These are phyloP conservation scores for Muntiacus muntjak DNA, from an alignment of 2,113 vertebrate species.

Conservation along the genomic window DNA sequence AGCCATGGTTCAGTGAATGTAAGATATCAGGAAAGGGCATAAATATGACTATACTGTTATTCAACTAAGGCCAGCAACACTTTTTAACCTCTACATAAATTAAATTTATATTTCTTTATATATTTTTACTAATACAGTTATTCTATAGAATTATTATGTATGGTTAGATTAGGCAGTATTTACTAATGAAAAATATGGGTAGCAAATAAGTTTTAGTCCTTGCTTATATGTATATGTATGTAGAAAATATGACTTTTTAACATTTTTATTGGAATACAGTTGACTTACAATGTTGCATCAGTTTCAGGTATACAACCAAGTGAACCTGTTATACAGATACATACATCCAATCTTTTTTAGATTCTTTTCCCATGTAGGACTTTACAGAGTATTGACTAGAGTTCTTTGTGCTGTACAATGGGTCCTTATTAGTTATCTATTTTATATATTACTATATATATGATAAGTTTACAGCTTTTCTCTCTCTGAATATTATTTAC, in stretches of 20 bases:
- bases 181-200: background rate
- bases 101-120: background rate
- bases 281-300: background rate
- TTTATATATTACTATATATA: background rate
- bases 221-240: background rate
- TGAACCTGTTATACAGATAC: background rate
- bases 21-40: background rate
- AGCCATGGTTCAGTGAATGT: background rate
- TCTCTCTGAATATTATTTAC: background rate
- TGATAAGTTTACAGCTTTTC: background rate
- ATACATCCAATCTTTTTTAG: background rate
- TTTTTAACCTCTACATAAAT: background rate
- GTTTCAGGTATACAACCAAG: background rate
- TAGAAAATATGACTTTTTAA: background rate
- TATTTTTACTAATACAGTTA: background rate
- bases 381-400: background rate
- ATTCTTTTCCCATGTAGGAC: background rate
- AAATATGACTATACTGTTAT: background rate
- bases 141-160: background rate
- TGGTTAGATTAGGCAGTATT: background rate
- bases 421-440: background rate
- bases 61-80: background rate
- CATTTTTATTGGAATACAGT: background rate
- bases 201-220: background rate
- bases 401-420: background rate